A percentile compares a stretch with the other conserved stretches of the same genome.
Conservation (phyloP, 1,140 invertebrate genomes). For the Aricia agestis region DNA sequence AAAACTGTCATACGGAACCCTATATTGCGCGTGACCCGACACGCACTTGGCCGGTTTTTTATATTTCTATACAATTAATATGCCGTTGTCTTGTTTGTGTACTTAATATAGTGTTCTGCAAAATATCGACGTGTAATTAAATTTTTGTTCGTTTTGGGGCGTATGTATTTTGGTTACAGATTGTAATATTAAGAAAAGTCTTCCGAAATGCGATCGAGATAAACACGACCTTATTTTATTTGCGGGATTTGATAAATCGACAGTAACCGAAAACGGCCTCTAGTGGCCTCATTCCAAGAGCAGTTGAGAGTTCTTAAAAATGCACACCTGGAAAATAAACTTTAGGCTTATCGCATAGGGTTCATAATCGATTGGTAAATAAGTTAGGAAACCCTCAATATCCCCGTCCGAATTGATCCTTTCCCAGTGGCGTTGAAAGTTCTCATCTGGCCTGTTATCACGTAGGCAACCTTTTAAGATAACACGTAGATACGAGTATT, state of each 20-base stretch:
- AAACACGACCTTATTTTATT: background rate
- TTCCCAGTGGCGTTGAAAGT: background rate
- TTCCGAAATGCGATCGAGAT: no score
- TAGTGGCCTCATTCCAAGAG: background rate
- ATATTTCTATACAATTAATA: no score
- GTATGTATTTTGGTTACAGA: no score
- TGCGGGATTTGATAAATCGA: background rate
- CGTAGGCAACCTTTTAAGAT: background rate
- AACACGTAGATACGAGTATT: no score
- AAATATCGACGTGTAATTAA: no score
- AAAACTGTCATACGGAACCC: no score
- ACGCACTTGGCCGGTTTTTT: no score
- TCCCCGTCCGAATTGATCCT: background rate
- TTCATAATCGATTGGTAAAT: background rate
- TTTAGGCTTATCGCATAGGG: background rate
- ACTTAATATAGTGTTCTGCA: no score
- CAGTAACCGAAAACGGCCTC: background rate
- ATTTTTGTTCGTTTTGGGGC: no score
- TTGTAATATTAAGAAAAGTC: no score
- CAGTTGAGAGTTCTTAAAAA: background rate
- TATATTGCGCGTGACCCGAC: no score
- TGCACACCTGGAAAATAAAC: background rate
- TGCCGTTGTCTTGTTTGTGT: no score
- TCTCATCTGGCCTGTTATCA: background rate
- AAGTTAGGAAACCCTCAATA: background rate